Conservation (phyloP, 2,113 vertebrate species). For the Cyphomyrus discorhynchus region DNA sequence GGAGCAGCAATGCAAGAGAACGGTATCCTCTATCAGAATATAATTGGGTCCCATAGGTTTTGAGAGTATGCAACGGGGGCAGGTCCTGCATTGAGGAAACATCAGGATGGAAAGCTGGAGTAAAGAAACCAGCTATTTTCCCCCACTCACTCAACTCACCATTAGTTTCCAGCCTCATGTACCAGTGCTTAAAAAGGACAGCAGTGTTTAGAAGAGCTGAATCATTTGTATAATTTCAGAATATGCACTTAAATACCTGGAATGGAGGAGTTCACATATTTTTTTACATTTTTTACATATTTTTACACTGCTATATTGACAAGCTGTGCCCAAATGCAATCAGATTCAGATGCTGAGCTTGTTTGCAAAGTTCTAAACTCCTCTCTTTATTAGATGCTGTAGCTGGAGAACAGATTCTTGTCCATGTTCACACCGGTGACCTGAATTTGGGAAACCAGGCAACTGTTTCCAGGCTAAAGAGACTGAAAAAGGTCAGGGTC, state of each 20-base stretch:
- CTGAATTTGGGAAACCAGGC: neutral
- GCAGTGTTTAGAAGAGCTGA: neutral
- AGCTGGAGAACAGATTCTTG: neutral
- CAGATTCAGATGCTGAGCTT: neutral
- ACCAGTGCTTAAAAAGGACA: neutral
- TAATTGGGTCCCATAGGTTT: constrained; percentile 49
- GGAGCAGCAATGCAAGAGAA: constrained; percentile 18
- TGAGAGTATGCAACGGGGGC: constrained; percentile 21
- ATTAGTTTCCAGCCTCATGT: neutral
- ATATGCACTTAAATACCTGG: neutral
- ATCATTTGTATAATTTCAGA: neutral
- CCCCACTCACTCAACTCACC: neutral
- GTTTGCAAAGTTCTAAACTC: neutral
- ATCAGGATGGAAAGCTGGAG: neutral
- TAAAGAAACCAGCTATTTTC: neutral
- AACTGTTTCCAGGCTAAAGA: neutral
- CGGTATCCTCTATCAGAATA: constrained; percentile 30
- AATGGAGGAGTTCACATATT: neutral
- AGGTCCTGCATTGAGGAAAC: neutral
- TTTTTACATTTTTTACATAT: too few species aligned
- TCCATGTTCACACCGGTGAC: neutral
- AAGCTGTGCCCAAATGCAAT: neutral
- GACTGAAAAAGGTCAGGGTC: neutral
- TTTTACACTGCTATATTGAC: neutral
- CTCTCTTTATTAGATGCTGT: neutral